Evolutionary conservation across 2,113 vertebrate species (phyloP), one percentile per base, ranked within the genome.

Genomic region (Crotophaga sulcirostris): DNA sequence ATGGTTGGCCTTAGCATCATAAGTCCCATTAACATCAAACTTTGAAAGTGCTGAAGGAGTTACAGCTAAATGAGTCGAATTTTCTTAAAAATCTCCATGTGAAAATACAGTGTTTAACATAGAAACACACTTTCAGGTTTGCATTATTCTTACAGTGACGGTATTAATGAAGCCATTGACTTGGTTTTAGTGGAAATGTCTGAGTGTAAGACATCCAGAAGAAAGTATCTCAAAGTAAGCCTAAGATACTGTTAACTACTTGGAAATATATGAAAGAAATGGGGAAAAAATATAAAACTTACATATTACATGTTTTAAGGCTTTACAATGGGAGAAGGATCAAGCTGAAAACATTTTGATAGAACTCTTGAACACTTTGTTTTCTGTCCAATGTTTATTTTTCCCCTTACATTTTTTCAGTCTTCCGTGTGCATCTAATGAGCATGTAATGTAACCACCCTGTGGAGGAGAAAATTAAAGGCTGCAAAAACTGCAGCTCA

Each of bases 381-480:
- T 95, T 96, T 96, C 79, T 52, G 44, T 90, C 90, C 92, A 94
- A 7, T 90, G 62, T 95, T 95, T 92, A 62, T 81, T 74, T 87
- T 86, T 92, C 51, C 42, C 25, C 49, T 68, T 81, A 72, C 7
- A 60, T 92, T 90, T 94, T 93, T 95, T 80, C 85, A 74, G 2
- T 96, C 69, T 84, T 90, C 64, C 23, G 91, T 94, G 40, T 89
- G n/a, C 58, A 58, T 75, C 64, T 96, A 87, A 94, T 78, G 56
- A 93, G 44, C 58, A 21, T 84, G 76, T 92, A 96, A 87, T 1
- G 0, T 84, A 94, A 92, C 79, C 44, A 81, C 76, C 83, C 83
- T 62, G 56, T 90, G 44, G 90, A 96, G 90, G 79, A 84, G 79
- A 95, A 95, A 95, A 96, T 97, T 67, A 91, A 93, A 93, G 83